Conservation (phyloP, 1,140 invertebrate species). For the Mamestra configurata region DNA sequence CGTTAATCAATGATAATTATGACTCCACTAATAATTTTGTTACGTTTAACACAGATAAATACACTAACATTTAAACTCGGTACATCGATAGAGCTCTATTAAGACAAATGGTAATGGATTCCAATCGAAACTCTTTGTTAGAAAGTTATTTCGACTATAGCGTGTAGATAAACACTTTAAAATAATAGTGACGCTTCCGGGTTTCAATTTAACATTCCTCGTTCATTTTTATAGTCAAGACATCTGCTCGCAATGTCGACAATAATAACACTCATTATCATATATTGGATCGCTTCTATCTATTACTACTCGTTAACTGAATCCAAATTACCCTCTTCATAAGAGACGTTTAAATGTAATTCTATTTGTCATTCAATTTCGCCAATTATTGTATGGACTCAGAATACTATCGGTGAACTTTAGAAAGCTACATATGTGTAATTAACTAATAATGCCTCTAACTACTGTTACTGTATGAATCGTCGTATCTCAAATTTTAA, state of each 20-base stretch:
- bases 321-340: slow-evolving; percentile 49
- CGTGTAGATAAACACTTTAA: slow-evolving; percentile 59
- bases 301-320: slow-evolving; percentile 56
- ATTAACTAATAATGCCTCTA: not conserved
- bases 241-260: slow-evolving; percentile 53
- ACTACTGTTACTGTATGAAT: slow-evolving; percentile 13
- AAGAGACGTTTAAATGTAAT: slow-evolving; percentile 41
- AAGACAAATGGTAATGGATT: slow-evolving; percentile 44
- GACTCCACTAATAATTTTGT: slow-evolving; percentile 18
- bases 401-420: slow-evolving; percentile 14
- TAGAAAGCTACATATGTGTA: slow-evolving; percentile 43
- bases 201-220: slow-evolving; percentile 59
- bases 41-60: not conserved
- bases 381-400: slow-evolving; percentile 22
- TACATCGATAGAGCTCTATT: slow-evolving; percentile 13
- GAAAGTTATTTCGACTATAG: slow-evolving; percentile 52
- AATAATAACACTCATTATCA: slow-evolving; percentile 61
- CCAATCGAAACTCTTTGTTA: slow-evolving; percentile 43
- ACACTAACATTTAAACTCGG: slow-evolving; percentile 16
- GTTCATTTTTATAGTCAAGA: slow-evolving; percentile 40
- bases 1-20: slow-evolving; percentile 43
- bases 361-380: slow-evolving; percentile 46
- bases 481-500: not conserved
- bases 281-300: slow-evolving; percentile 54
- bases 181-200: slow-evolving; percentile 64